Base-by-base conservation (phyloP, 2,797 vertebrate genomes). In the Acridotheres tristis region DNA sequence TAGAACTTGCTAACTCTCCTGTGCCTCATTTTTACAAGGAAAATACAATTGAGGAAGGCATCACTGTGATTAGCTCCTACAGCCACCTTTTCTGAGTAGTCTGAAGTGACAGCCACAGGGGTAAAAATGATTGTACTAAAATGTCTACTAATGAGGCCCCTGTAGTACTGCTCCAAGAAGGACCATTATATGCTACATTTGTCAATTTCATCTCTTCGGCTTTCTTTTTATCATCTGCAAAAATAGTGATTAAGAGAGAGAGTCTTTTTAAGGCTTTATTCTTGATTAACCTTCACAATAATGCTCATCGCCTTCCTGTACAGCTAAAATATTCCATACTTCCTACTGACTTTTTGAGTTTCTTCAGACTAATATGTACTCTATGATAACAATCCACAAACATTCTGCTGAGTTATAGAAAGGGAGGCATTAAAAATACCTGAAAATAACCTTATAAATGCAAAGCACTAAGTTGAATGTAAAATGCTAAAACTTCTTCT, bases 111-210 rank as follows among this genome's bases (percentile, higher is more conserved):
- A 97, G 96, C 96, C 95, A 96, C 90, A 95, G 80, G 89, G 93
- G 90, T 94, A 91, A 94, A 97, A 97, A 95, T 91, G 76, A 96
- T 96, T 93, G 76, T 95, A 95, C 92, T 97, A 96, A 98, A 97
- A 95, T 89, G 83, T 93, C 80, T 97, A 78, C 94, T 98, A 98
- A 98, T 97, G 95, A 97, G 96, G 90, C 92, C 96, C 94, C 96
- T 86, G 75, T 94, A 97, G 97, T 91, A 96, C 90, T 82, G 80
- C 93, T 96, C 96, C 88, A 97, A 97, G 88, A 93, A 97, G 96
- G 95, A 96, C 85, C 89, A 96, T 97, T 93, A 93, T 92, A 59
- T 77, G 90, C 85, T 94, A 93, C 90, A 93, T 96, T 94, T 97
- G 93, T 96, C 96, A 96, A 83, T 95, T 94, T 94, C 89, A 72